Conservation (phyloP, 2,113 vertebrate species). For the Poeciliopsis retropinna region DNA sequence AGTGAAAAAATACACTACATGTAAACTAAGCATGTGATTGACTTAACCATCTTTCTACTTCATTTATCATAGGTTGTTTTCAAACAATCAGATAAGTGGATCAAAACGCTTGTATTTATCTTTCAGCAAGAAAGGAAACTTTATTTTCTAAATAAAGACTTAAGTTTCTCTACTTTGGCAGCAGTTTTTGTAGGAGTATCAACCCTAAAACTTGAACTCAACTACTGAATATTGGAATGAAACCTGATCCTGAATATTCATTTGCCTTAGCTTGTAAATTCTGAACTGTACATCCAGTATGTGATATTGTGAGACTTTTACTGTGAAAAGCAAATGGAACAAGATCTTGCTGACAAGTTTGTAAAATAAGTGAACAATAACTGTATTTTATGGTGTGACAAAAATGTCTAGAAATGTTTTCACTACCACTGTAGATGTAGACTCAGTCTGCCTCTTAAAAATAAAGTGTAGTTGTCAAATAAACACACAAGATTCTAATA, state of each 20-base stretch:
- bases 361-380: too few relatives aligned
- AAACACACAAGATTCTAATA: background rate
- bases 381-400: too few relatives aligned
- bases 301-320: too few relatives aligned
- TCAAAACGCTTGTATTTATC: background rate
- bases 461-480: background rate
- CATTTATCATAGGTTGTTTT: conserved; percentile 2
- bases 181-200: background rate
- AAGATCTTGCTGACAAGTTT: too few relatives aligned
- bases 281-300: too few relatives aligned
- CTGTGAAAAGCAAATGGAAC: too few relatives aligned
- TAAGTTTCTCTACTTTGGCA: background rate
- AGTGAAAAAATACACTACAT: background rate
- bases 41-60: background rate
- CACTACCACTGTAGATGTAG: background rate
- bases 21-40: background rate
- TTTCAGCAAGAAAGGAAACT: background rate
- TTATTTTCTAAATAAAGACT: background rate
- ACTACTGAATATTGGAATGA: too few relatives aligned
- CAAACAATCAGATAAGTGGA: conserved; percentile 1
- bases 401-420: too few relatives aligned
- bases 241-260: background rate
- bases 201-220: background rate
- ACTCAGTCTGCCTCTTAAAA: too few relatives aligned
- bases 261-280: background rate